These are phyloP conservation scores for Etia nguti DNA, from an alignment of 2,113 vertebrate genomes.

Conservation along the genomic window DNA sequence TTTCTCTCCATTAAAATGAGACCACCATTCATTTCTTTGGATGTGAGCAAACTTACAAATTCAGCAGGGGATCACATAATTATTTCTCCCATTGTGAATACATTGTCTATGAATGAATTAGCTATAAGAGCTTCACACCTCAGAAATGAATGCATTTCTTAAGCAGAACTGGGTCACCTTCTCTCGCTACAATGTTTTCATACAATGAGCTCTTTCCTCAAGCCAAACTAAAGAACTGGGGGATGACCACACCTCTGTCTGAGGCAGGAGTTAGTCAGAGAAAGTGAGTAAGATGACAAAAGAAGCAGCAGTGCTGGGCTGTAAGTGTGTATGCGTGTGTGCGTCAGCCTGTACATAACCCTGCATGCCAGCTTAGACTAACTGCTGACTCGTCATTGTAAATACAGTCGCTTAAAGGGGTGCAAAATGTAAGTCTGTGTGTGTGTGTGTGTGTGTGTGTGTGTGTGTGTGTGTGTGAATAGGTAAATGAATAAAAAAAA, in stretches of 20 bases:
- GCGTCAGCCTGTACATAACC: constrained; percentile 27
- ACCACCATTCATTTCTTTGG: neutral
- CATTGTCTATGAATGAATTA: neutral
- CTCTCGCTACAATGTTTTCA: neutral
- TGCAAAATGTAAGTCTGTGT: neutral
- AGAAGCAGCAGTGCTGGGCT: constrained; percentile 13
- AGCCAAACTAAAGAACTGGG: neutral
- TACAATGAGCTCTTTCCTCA: neutral
- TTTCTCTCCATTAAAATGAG: neutral
- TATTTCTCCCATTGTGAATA: neutral
- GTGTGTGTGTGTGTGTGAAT: neutral
- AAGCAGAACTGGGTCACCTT: neutral
- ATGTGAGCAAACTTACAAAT: neutral
- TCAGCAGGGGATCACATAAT: neutral
- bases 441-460: neutral
- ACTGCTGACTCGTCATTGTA: constrained; percentile 51
- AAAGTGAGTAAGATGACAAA: constrained; percentile 30
- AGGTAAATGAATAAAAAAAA: constrained; percentile 1
- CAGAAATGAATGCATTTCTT: neutral
- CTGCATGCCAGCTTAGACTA: constrained; percentile 37
- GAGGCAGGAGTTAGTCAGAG: constrained; percentile 21
- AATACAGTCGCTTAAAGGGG: constrained; percentile 37
- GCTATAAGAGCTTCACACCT: neutral
- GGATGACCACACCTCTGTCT: neutral
- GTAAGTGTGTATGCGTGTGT: neutral